Conservation (phyloP, 23 tunicate species). For the Corella eumyota region DNA sequence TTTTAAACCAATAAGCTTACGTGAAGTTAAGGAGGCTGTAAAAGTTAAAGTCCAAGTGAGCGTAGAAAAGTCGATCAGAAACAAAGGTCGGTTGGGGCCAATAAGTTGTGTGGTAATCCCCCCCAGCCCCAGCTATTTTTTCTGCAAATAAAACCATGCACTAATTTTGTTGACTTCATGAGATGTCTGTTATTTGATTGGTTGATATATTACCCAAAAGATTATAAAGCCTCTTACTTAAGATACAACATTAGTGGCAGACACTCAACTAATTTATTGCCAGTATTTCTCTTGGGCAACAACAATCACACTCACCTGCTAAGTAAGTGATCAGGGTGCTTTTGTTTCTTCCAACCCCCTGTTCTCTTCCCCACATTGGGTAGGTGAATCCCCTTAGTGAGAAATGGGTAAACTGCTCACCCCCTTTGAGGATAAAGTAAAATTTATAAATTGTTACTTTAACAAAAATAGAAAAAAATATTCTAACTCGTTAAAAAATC, state of each 20-base stretch:
- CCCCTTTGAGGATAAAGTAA: conserved; percentile 36
- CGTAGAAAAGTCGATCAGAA: conserved; percentile 58
- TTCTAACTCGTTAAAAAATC: too few relatives aligned
- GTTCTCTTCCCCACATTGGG: conserved; percentile 95
- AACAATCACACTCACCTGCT: conserved; percentile 83
- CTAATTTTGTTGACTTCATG: too few relatives aligned
- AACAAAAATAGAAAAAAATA: too few relatives aligned
- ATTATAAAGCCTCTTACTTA: too few relatives aligned
- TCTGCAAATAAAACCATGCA: too few relatives aligned
- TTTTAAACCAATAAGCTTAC: conserved; percentile 11
- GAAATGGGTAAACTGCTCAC: conserved; percentile 92
- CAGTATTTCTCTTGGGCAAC: too few relatives aligned
- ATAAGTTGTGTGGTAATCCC: conserved; percentile 96
- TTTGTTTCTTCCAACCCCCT: conserved; percentile 89
- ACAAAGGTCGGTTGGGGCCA: conserved; percentile 99
- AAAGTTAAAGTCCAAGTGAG: conserved; percentile 45
- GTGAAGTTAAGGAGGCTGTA: conserved; percentile 76
- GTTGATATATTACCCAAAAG: too few relatives aligned
- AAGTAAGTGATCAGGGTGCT: conserved; percentile 35
- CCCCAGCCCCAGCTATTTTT: conserved; percentile 59
- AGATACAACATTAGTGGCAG: too few relatives aligned
- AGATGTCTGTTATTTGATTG: too few relatives aligned
- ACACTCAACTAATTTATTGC: too few relatives aligned
- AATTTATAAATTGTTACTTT: too few relatives aligned
- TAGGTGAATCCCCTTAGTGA: conserved; percentile 62